Percentiles rank a stretch among this genome's conserved stretches.
Evolutionary conservation across 2,888 invertebrate genomes (phyloP).

Genomic region (Pristionchus arcanus): DNA sequence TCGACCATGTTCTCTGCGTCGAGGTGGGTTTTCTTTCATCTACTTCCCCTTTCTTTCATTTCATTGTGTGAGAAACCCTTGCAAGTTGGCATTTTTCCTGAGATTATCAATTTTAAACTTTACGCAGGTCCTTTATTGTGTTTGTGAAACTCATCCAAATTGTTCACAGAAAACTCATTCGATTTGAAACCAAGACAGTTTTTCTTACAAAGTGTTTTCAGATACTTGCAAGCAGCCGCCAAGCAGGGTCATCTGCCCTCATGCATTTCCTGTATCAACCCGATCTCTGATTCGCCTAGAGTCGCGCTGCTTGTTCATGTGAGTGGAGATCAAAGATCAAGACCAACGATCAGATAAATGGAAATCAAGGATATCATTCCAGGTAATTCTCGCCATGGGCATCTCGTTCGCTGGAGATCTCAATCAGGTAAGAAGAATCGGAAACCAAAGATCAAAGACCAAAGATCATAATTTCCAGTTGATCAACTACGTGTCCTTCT

Average conservation of each 20-base stretch:
- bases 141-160: not conserved
- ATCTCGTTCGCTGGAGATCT: slow-evolving; percentile 74
- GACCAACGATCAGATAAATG: not conserved
- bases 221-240: slow-evolving; percentile 74
- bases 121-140: not conserved
- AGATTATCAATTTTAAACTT: no score
- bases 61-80: no score
- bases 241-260: slow-evolving; percentile 74
- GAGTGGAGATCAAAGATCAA: slow-evolving; percentile 46
- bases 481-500: slow-evolving; percentile 76
- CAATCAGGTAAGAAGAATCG: slow-evolving; percentile 15
- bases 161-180: not conserved
- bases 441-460: not conserved
- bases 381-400: slow-evolving; percentile 68
- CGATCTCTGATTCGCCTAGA: slow-evolving; percentile 71
- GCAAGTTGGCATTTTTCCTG: no score
- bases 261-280: slow-evolving; percentile 71
- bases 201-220: slow-evolving; percentile 24
- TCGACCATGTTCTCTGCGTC: slow-evolving; percentile 76
- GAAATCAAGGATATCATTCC: slow-evolving; percentile 19
- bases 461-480: slow-evolving; percentile 60
- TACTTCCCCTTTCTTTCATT: not conserved
- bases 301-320: slow-evolving; percentile 76
- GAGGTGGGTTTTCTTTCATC: slow-evolving; percentile 59
- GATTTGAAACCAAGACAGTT: not conserved